Percentiles rank a stretch among this genome's conserved stretches.
phyloP scores from a whole-genome alignment of 1,140 invertebrate species.

The Pogonomyrmex californicus region DNA sequence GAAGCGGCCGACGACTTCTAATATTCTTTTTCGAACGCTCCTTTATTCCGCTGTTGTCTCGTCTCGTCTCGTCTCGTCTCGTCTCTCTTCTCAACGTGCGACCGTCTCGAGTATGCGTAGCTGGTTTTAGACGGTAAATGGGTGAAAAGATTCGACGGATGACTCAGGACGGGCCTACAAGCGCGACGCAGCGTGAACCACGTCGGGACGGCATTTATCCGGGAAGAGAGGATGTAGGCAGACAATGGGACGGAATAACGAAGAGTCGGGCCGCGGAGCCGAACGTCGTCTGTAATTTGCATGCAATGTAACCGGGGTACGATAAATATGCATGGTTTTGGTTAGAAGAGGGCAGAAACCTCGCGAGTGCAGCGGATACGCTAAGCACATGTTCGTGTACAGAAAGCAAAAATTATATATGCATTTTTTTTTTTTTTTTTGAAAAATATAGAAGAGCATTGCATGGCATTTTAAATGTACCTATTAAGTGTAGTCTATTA shows the following conservation, averaged over 20 bases:
- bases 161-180: slow-evolving; percentile 70
- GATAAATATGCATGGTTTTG: slow-evolving; percentile 77
- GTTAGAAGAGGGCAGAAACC: slow-evolving; percentile 65
- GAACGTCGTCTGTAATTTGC: slow-evolving; percentile 71
- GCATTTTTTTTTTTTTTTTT: background rate
- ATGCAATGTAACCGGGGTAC: slow-evolving; percentile 71
- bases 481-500: background rate
- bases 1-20: slow-evolving; percentile 14
- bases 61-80: background rate
- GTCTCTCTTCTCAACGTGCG: background rate
- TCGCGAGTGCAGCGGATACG: background rate
- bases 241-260: slow-evolving; percentile 76
- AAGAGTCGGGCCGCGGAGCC: slow-evolving; percentile 44
- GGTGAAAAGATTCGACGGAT: slow-evolving; percentile 76
- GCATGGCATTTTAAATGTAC: background rate
- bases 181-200: slow-evolving; percentile 59
- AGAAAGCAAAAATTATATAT: background rate
- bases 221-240: slow-evolving; percentile 72
- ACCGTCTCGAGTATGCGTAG: slow-evolving; percentile 19
- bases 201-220: slow-evolving; percentile 57
- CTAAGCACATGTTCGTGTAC: background rate
- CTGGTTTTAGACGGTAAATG: slow-evolving; percentile 71
- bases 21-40: slow-evolving; percentile 2
- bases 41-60: slow-evolving; percentile 11
- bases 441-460: slow-evolving; percentile 1